Percentiles rank a stretch among this genome's conserved stretches.
These are phyloP conservation scores for Otis tarda DNA, from an alignment of 2,113 vertebrate genomes.

Conservation along the genomic window DNA sequence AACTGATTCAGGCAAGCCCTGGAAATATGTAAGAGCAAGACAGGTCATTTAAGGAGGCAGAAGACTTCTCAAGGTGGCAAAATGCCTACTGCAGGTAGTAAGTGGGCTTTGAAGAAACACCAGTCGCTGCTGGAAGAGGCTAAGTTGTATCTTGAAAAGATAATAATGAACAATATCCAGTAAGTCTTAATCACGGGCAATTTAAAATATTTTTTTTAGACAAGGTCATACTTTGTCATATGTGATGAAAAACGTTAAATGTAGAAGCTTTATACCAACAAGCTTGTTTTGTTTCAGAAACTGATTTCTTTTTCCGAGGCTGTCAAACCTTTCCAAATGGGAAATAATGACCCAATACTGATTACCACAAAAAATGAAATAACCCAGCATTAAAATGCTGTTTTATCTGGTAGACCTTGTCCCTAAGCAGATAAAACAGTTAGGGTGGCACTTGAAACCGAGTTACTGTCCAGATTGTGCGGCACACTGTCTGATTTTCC, in stretches of 20 bases:
- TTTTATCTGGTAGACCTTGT: not conserved
- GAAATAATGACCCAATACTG: not conserved
- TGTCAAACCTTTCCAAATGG: not conserved
- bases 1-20: not conserved
- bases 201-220: not conserved
- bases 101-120: not conserved
- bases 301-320: not conserved
- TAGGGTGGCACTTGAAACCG: conserved; percentile 20
- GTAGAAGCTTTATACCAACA: not conserved
- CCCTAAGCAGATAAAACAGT: conserved; percentile 19
- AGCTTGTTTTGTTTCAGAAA: not conserved
- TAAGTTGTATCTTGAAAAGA: not conserved
- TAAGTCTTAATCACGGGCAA: not conserved
- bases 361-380: conserved; percentile 20
- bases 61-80: not conserved
- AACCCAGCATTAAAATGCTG: not conserved
- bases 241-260: not conserved
- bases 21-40: not conserved
- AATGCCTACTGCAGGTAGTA: not conserved
- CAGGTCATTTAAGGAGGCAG: not conserved
- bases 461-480: conserved; percentile 51
- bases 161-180: not conserved
- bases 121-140: not conserved
- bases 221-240: not conserved
- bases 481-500: conserved; percentile 33